These are phyloP conservation scores for Varanus salvator DNA, from an alignment of 2,113 vertebrate genomes.

Conservation along the genomic window DNA sequence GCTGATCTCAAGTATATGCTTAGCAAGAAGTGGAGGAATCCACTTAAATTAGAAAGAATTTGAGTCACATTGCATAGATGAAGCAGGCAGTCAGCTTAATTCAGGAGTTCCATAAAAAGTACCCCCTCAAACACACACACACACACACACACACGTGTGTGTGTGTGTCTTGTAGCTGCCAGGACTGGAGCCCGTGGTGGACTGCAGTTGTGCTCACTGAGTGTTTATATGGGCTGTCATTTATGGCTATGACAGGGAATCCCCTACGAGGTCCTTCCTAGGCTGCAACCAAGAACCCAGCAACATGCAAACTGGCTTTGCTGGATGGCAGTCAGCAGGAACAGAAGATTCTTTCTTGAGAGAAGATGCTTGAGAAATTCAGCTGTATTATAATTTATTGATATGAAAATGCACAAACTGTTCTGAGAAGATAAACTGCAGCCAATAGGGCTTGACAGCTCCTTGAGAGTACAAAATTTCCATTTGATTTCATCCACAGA, in stretches of 20 bases:
- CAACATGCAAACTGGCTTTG: background rate
- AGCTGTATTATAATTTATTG: slow-evolving; percentile 1
- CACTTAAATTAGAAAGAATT: background rate
- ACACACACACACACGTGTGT: too few species aligned
- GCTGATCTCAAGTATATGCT: too few species aligned
- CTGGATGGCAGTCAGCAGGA: background rate
- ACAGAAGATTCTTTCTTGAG: background rate
- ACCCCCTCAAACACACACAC: too few species aligned
- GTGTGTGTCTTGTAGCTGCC: background rate
- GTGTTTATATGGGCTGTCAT: background rate
- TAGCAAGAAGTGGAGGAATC: background rate
- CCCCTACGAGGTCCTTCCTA: background rate
- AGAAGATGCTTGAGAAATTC: background rate
- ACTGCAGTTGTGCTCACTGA: background rate
- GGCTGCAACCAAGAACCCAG: background rate
- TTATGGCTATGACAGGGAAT: background rate
- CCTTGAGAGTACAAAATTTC: slow-evolving; percentile 34
- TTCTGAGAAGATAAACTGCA: slow-evolving; percentile 35
- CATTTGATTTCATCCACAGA: slow-evolving; percentile 48
- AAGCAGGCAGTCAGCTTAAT: background rate
- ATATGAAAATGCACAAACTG: background rate
- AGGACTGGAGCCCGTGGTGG: background rate
- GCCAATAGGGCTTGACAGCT: slow-evolving; percentile 22
- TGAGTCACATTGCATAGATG: background rate
- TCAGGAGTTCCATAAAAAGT: background rate